These are phyloP conservation scores for Drosophila yakuba DNA, from an alignment of 1,140 invertebrate genomes.

Conservation along the genomic window DNA sequence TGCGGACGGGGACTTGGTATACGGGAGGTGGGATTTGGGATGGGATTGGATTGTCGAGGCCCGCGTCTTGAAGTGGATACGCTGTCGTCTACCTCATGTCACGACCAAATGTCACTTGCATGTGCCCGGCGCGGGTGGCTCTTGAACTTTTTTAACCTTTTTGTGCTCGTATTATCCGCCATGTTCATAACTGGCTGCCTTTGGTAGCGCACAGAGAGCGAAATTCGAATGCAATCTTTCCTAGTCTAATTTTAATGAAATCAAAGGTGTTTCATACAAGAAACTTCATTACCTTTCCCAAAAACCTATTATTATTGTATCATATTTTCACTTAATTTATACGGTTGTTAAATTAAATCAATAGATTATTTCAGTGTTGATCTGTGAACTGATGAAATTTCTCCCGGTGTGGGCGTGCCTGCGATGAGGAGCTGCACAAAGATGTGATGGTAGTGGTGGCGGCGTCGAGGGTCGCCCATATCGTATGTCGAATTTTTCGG, in stretches of 20 bases:
- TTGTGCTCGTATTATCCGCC: slow-evolving; percentile 50
- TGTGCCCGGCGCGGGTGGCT: slow-evolving; percentile 67
- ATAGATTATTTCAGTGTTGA: too few relatives aligned
- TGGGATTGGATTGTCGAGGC: slow-evolving; percentile 16
- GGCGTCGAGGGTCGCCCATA: slow-evolving; percentile 57
- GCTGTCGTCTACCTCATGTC: slow-evolving; percentile 72
- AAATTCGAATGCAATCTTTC: neutral
- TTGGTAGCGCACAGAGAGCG: slow-evolving; percentile 6
- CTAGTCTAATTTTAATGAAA: neutral
- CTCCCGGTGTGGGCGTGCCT: slow-evolving; percentile 61
- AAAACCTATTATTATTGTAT: too few relatives aligned
- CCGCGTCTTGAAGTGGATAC: slow-evolving; percentile 66
- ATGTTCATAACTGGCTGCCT: slow-evolving; percentile 72
- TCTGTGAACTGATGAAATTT: neutral
- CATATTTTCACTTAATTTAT: too few relatives aligned
- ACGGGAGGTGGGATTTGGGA: neutral
- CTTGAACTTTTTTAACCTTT: slow-evolving; percentile 83
- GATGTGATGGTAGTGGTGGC: slow-evolving; percentile 16
- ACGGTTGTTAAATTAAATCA: too few relatives aligned
- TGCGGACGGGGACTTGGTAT: neutral
- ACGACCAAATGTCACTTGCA: slow-evolving; percentile 82
- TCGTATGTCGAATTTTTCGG: slow-evolving; percentile 80
- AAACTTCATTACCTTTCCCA: too few relatives aligned
- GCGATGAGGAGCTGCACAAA: slow-evolving; percentile 14
- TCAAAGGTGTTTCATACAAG: neutral